Conservation (phyloP, 2,888 invertebrate species). For the Imbricaverruca yamaguchii region DNA sequence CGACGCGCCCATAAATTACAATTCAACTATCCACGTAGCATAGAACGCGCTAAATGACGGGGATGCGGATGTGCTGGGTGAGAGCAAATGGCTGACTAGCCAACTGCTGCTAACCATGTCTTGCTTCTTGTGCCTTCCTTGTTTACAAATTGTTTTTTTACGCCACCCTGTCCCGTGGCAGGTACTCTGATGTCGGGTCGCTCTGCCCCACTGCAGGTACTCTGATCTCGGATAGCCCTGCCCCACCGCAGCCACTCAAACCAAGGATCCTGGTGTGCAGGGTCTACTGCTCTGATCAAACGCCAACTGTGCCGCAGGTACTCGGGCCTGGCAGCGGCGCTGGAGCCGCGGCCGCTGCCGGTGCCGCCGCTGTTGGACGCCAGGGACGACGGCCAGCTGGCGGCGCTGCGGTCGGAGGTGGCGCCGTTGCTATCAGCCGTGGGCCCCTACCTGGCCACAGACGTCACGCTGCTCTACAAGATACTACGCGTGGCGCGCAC, state of each 20-base stretch:
- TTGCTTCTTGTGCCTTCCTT: no score
- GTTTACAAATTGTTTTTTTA: no score
- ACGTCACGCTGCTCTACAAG: constrained; percentile 86
- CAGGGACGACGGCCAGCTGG: constrained; percentile 54
- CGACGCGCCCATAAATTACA: no score
- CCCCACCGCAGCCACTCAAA: neutral
- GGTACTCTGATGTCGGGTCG: neutral
- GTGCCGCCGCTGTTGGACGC: constrained; percentile 45
- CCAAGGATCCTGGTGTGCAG: no score
- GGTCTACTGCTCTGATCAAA: no score
- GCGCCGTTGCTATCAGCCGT: constrained; percentile 78
- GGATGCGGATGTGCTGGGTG: no score
- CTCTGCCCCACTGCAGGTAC: neutral
- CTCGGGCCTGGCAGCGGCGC: constrained; percentile 63
- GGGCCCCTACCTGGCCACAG: constrained; percentile 79
- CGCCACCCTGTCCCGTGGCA: no score
- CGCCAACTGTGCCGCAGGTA: constrained; percentile 47
- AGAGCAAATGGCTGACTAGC: no score
- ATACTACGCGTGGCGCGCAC: constrained; percentile 50
- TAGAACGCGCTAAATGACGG: no score
- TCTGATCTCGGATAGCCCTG: neutral
- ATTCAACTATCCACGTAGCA: no score
- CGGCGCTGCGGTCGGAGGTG: constrained; percentile 47
- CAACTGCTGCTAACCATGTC: no score
- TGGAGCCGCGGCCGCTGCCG: constrained; percentile 52